phyloP scores from a whole-genome alignment of 2,888 invertebrate species.

The Eupithecia abbreviata region DNA sequence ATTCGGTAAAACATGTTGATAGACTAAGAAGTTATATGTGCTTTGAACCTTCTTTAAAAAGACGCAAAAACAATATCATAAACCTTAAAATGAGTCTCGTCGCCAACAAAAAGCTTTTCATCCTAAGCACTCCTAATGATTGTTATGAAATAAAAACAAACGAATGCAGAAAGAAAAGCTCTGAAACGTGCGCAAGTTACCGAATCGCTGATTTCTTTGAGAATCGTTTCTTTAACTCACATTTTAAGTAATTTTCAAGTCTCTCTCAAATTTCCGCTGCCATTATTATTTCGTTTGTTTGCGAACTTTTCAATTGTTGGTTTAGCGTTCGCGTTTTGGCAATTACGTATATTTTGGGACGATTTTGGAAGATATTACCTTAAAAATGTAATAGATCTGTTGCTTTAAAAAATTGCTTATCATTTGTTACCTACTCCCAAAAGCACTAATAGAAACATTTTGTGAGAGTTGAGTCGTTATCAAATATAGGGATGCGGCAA shows the following conservation, averaged over 20 bases:
- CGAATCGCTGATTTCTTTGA: conserved; percentile 34
- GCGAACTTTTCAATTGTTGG: conserved; percentile 36
- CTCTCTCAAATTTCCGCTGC: conserved; percentile 33
- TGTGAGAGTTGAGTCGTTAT: not conserved
- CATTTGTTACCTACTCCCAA: not conserved
- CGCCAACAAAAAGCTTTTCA: conserved; percentile 7
- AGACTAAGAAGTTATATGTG: not conserved
- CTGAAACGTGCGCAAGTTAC: conserved; percentile 31
- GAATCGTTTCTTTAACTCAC: conserved; percentile 15
- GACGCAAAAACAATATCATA: not conserved
- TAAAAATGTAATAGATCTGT: not conserved
- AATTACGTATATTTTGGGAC: not conserved
- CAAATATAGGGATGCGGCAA: not conserved
- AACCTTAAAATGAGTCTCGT: not conserved
- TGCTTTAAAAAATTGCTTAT: not conserved
- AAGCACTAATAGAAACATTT: not conserved
- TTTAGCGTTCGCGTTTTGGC: conserved; percentile 22
- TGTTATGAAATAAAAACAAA: conserved; percentile 32
- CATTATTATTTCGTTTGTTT: conserved; percentile 38
- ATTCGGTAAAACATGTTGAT: no score
- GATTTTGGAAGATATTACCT: not conserved
- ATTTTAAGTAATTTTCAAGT: conserved; percentile 16
- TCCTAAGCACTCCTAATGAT: conserved; percentile 27
- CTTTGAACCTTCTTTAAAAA: not conserved
- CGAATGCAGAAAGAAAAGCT: conserved; percentile 24